These are phyloP conservation scores for Tichodroma muraria DNA, from an alignment of 2,113 vertebrate species.

Conservation along the genomic window DNA sequence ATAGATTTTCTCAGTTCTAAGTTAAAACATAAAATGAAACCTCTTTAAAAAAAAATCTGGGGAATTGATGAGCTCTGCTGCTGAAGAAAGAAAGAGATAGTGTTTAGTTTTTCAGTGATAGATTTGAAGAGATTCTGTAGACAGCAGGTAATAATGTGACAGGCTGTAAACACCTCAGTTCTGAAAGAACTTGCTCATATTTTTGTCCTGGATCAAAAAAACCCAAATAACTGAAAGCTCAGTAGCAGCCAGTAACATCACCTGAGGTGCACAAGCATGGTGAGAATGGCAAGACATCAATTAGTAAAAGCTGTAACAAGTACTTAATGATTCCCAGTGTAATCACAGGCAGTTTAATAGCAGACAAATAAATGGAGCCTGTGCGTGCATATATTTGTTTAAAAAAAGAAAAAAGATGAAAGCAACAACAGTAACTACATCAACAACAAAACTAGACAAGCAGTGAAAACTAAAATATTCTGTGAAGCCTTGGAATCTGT, in stretches of 20 bases:
- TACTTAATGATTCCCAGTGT: background rate
- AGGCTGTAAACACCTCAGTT: background rate
- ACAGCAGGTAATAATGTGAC: background rate
- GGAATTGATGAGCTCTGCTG: background rate
- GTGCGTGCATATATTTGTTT: background rate
- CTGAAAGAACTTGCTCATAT: background rate
- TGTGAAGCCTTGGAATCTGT: background rate
- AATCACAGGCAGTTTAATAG: background rate
- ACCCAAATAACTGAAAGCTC: background rate
- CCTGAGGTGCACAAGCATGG: background rate
- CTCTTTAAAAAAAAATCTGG: background rate
- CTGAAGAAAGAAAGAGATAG: background rate
- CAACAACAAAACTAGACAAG: background rate
- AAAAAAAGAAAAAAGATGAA: background rate
- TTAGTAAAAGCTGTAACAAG: background rate
- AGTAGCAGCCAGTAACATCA: background rate
- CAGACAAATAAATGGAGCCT: background rate
- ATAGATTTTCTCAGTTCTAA: slow-evolving; percentile 23
- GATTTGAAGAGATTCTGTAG: background rate
- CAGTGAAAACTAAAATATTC: slow-evolving; percentile 10
- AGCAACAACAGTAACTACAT: background rate
- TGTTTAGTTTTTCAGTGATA: background rate
- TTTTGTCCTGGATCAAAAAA: background rate
- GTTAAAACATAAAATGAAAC: background rate
- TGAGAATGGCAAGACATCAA: background rate